Percentiles rank a stretch among this genome's conserved stretches.
Evolutionary conservation across 2,797 vertebrate genomes (phyloP).

Genomic region (Melanotaenia boesemani): DNA sequence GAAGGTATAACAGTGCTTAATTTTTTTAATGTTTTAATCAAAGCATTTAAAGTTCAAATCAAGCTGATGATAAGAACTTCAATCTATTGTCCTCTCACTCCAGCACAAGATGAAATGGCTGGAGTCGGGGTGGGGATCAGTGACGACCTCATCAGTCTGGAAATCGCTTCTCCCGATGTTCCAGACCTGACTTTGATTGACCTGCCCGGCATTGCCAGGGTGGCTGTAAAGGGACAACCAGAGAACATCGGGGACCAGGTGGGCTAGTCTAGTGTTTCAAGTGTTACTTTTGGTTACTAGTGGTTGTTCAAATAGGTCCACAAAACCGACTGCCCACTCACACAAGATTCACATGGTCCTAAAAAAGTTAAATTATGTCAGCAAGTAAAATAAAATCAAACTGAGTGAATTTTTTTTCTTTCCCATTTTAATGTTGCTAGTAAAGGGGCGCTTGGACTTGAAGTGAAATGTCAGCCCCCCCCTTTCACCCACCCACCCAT

Average conservation of each 20-base stretch:
- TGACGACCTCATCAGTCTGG: conserved; percentile 86
- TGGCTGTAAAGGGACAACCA: conserved; percentile 87
- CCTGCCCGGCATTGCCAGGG: conserved; percentile 90
- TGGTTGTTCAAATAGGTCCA: too few species aligned
- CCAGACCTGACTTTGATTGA: conserved; percentile 93
- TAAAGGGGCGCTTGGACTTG: too few species aligned
- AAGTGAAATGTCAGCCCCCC: too few species aligned
- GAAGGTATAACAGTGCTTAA: conserved; percentile 43
- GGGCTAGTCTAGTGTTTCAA: background rate
- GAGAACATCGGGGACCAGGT: conserved; percentile 88
- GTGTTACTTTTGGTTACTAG: too few species aligned
- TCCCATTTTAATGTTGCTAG: too few species aligned
- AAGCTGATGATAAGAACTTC: background rate
- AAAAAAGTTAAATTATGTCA: too few species aligned
- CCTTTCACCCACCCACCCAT: too few species aligned
- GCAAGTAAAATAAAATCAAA: too few species aligned
- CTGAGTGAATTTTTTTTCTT: too few species aligned
- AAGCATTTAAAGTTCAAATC: background rate
- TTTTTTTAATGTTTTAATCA: background rate
- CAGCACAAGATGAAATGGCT: conserved; percentile 81
- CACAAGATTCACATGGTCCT: too few species aligned
- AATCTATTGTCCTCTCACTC: conserved; percentile 5
- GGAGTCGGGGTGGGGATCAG: conserved; percentile 83
- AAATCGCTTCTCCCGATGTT: conserved; percentile 85
- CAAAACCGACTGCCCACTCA: too few species aligned